A percentile compares a stretch with the other conserved stretches of the same genome.
phyloP scores from a whole-genome alignment of 2,113 vertebrate genomes.

The Apteryx owenii region DNA sequence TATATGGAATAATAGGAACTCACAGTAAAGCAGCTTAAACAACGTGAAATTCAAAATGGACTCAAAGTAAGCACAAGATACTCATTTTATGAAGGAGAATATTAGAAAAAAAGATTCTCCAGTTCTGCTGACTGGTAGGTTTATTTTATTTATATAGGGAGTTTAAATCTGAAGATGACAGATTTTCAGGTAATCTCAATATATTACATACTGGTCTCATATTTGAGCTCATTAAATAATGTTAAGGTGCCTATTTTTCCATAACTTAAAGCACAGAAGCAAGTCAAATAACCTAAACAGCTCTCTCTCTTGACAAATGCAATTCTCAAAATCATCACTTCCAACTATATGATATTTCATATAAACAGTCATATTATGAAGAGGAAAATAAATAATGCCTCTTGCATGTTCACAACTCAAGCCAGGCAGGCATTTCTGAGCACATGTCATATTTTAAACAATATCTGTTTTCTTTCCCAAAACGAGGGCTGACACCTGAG shows the following conservation, averaged over 20 bases:
- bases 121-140: not conserved
- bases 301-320: conserved; percentile 61
- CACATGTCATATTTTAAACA: conserved; percentile 54
- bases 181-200: not conserved
- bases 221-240: conserved; percentile 52
- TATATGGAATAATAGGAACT: not conserved
- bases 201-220: conserved; percentile 16
- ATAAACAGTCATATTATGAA: conserved; percentile 34
- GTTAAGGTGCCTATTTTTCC: conserved; percentile 29
- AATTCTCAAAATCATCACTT: conserved; percentile 60
- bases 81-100: not conserved
- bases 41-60: not conserved
- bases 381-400: conserved; percentile 64
- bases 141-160: not conserved
- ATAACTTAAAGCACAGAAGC: not conserved
- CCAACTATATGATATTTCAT: conserved; percentile 44
- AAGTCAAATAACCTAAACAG: not conserved
- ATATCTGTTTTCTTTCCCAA: conserved; percentile 59
- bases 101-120: not conserved
- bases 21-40: not conserved
- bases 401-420: conserved; percentile 57
- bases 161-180: not conserved
- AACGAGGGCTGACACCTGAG: not conserved
- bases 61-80: not conserved
- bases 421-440: conserved; percentile 52